Evolutionary conservation across 2,888 invertebrate genomes (phyloP).

Genomic region (Epistrophella euchroma): DNA sequence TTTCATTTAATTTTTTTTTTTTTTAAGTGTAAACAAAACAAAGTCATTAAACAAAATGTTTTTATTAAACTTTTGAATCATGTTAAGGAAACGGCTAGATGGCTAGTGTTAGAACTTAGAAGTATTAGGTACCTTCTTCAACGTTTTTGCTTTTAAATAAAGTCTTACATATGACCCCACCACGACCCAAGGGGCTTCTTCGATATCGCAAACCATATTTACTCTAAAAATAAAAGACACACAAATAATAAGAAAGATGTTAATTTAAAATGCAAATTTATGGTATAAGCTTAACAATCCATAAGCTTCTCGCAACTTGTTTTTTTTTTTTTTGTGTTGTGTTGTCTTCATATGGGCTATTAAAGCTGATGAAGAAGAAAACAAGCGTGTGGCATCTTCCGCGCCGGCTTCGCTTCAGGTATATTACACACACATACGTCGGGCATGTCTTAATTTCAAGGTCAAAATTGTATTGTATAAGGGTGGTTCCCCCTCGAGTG

Average conservation of each 20-base stretch:
- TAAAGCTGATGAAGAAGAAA: conserved; percentile 23
- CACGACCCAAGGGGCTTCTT: background rate
- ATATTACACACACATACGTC: background rate
- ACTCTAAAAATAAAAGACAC: background rate
- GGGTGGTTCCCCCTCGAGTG: background rate
- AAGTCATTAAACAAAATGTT: too few species aligned
- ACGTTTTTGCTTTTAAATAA: background rate
- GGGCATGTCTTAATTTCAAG: conserved; percentile 16
- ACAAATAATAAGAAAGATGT: background rate
- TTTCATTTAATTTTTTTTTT: too few species aligned
- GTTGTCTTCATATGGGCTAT: background rate
- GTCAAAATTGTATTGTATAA: conserved; percentile 19
- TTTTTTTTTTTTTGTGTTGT: too few species aligned
- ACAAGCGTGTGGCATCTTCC: conserved; percentile 12
- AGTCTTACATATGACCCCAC: background rate
- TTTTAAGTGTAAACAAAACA: too few species aligned
- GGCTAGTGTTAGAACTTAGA: too few species aligned
- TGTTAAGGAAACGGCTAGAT: too few species aligned
- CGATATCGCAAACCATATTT: background rate
- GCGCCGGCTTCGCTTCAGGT: background rate
- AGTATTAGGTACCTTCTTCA: too few species aligned
- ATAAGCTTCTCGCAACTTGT: conserved; percentile 20
- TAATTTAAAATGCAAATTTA: conserved; percentile 40
- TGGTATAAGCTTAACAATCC: conserved; percentile 2
- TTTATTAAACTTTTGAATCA: too few species aligned